A percentile compares a stretch with the other conserved stretches of the same genome.
phyloP scores from a whole-genome alignment of 2,113 vertebrate species.

The Crotalus helleri region DNA sequence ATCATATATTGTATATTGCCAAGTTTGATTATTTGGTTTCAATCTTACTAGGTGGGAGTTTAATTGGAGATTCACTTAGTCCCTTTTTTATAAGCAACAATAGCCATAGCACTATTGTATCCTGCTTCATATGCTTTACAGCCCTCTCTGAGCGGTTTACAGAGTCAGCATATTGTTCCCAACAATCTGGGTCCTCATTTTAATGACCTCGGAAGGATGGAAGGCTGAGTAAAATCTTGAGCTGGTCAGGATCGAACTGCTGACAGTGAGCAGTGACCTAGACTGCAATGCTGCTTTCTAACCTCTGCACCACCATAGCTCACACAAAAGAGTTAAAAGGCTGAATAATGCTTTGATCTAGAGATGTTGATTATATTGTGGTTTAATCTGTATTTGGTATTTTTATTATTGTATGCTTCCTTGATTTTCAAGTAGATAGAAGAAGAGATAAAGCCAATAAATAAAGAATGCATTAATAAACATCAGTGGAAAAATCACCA shows the following conservation, averaged over 20 bases:
- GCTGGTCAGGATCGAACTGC: neutral
- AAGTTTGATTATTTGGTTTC: neutral
- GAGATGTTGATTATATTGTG: neutral
- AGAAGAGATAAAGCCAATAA: neutral
- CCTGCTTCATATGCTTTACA: neutral
- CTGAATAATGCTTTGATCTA: neutral
- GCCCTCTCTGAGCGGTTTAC: neutral
- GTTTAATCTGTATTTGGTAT: neutral
- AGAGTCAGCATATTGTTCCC: neutral
- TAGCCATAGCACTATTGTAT: neutral
- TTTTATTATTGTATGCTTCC: neutral
- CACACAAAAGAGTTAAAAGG: neutral
- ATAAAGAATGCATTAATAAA: neutral
- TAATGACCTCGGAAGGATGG: neutral
- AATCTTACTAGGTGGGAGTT: neutral
- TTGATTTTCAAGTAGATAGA: neutral
- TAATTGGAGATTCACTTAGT: neutral
- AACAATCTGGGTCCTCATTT: neutral
- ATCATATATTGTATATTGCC: neutral
- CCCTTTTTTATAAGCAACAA: neutral
- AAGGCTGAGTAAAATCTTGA: neutral
- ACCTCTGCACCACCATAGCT: neutral
- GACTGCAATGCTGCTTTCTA: neutral
- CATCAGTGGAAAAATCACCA: neutral
- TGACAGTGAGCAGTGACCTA: neutral